Conservation (phyloP, 2,797 vertebrate genomes). For the Anguilla pacifica region DNA sequence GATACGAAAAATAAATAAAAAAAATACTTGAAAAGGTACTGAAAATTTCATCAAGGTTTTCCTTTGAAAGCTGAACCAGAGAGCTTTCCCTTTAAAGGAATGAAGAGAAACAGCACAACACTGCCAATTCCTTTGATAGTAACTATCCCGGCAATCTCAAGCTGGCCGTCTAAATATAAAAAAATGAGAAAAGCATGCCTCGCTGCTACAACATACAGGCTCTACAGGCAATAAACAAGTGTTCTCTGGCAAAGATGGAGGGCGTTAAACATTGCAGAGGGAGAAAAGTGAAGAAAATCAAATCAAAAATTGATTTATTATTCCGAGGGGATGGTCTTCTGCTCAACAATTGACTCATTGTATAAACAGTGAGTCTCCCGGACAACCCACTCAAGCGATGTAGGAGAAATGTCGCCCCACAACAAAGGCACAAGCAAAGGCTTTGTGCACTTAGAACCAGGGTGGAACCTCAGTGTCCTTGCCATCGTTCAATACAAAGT, state of each 20-base stretch:
- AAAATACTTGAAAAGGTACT: neutral
- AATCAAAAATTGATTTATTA: slow-evolving; percentile 19
- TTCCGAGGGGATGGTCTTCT: slow-evolving; percentile 10
- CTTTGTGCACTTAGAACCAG: neutral
- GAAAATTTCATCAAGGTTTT: slow-evolving; percentile 15
- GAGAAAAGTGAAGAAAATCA: neutral
- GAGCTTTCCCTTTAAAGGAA: neutral
- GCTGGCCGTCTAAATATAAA: neutral
- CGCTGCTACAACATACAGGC: neutral
- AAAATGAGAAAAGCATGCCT: neutral
- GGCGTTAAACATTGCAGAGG: slow-evolving; percentile 2
- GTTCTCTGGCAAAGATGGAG: neutral
- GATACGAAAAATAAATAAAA: neutral
- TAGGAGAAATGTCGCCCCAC: slow-evolving; percentile 17
- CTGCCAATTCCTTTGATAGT: slow-evolving; percentile 1
- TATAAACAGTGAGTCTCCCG: slow-evolving; percentile 24
- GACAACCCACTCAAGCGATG: slow-evolving; percentile 11
- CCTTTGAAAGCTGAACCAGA: neutral
- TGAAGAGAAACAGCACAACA: neutral
- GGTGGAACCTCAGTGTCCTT: slow-evolving; percentile 1
- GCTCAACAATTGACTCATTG: slow-evolving; percentile 14
- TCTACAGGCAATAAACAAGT: slow-evolving; percentile 6
- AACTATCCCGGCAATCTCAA: neutral
- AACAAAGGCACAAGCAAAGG: slow-evolving; percentile 7
- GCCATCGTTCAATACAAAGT: neutral